A percentile compares a stretch with the other conserved stretches of the same genome.
Conservation (phyloP, 2,888 invertebrate species). For the Tachina grossa region DNA sequence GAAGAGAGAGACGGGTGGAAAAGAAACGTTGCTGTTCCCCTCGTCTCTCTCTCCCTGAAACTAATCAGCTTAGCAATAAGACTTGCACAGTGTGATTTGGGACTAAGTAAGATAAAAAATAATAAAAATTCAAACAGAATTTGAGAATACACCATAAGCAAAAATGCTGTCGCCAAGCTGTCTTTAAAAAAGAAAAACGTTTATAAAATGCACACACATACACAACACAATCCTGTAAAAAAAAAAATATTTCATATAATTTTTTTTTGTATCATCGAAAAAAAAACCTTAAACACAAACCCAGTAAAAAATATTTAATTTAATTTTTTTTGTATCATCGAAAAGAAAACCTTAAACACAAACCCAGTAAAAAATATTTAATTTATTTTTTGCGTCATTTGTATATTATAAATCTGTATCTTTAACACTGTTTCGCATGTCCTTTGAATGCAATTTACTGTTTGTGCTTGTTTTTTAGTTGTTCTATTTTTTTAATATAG, state of each 20-base stretch:
- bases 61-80: too few relatives aligned
- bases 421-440: not conserved
- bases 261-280: too few relatives aligned
- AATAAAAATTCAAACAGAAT: not conserved
- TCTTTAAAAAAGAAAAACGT: slow-evolving; percentile 22
- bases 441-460: slow-evolving; percentile 28
- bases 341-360: slow-evolving; percentile 9
- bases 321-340: too few relatives aligned
- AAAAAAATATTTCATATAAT: too few relatives aligned
- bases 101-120: too few relatives aligned
- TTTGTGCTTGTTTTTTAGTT: slow-evolving; percentile 7
- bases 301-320: too few relatives aligned
- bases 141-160: not conserved
- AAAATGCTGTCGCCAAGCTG: slow-evolving; percentile 42
- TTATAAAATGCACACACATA: slow-evolving; percentile 26
- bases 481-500: slow-evolving; percentile 17
- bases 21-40: too few relatives aligned
- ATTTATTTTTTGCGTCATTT: not conserved
- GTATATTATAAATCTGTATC: slow-evolving; percentile 12
- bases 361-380: slow-evolving; percentile 15
- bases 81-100: too few relatives aligned
- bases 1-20: too few relatives aligned
- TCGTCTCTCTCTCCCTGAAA: too few relatives aligned
- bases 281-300: too few relatives aligned
- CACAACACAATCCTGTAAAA: too few relatives aligned